A percentile compares a stretch with the other conserved stretches of the same genome.
phyloP scores from a whole-genome alignment of 2,113 vertebrate genomes.

The Falco punctatus region DNA sequence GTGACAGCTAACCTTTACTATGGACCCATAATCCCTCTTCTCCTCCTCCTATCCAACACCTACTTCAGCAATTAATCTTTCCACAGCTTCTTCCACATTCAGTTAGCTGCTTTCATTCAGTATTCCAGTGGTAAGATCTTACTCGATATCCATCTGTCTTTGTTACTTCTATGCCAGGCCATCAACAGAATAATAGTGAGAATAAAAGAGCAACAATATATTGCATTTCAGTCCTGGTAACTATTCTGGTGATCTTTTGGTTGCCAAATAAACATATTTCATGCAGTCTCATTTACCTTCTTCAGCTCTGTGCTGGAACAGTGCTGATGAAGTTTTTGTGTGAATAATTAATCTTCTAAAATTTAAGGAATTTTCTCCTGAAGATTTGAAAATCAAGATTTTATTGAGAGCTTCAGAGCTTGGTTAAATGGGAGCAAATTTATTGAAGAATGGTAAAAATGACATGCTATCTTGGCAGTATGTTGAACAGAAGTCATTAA shows the following conservation, averaged over 20 bases:
- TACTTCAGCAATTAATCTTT: background rate
- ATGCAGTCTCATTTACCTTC: background rate
- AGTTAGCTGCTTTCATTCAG: background rate
- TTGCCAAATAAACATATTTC: background rate
- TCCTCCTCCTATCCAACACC: background rate
- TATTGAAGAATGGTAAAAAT: background rate
- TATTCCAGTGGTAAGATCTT: background rate
- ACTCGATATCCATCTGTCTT: background rate
- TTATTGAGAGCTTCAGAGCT: background rate
- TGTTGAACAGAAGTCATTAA: background rate
- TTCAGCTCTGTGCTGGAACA: background rate
- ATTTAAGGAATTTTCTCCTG: background rate
- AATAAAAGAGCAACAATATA: background rate
- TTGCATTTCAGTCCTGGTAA: background rate
- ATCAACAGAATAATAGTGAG: background rate
- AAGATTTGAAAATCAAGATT: background rate
- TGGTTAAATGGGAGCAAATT: background rate
- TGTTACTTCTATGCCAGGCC: background rate
- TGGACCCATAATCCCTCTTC: background rate
- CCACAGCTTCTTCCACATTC: background rate
- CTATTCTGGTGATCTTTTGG: background rate
- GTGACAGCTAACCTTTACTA: background rate
- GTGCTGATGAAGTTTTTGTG: background rate
- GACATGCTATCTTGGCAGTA: background rate
- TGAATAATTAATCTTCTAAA: background rate